These are phyloP conservation scores for Patella pellucida DNA, from an alignment of 2,888 invertebrate species.

Conservation along the genomic window DNA sequence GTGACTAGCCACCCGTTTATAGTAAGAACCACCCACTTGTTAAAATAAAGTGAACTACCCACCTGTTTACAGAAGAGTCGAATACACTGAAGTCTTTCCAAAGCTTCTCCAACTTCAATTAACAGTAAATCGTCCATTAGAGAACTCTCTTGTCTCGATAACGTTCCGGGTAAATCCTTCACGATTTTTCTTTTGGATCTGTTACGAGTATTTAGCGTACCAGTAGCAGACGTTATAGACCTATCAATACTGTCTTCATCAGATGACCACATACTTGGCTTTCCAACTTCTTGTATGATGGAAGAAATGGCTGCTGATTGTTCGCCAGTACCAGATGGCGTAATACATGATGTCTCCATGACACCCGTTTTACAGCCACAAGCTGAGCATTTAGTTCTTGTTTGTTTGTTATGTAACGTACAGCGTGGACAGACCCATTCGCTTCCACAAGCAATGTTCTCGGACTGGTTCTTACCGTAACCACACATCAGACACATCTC, in stretches of 20 bases:
- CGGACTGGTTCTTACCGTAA: neutral
- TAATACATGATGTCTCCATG: neutral
- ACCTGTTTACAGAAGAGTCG: constrained; percentile 89
- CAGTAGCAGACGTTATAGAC: neutral
- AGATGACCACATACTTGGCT: neutral
- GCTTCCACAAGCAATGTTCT: constrained; percentile 10
- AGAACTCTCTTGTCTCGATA: constrained; percentile 77
- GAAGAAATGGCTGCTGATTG: neutral
- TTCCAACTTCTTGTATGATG: neutral
- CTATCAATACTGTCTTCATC: neutral
- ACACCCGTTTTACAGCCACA: constrained; percentile 33
- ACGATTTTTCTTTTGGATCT: neutral
- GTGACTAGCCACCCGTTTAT: no score
- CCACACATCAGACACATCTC: constrained; percentile 84
- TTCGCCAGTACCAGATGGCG: neutral
- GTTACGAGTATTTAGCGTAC: neutral
- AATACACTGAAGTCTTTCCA: constrained; percentile 92
- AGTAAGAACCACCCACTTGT: no score
- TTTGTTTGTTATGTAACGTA: constrained; percentile 47
- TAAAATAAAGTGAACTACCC: constrained; percentile 12
- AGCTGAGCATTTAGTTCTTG: constrained; percentile 38
- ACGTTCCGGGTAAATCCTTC: constrained; percentile 26
- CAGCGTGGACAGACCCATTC: constrained; percentile 55
- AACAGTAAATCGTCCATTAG: constrained; percentile 86
- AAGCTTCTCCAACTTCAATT: constrained; percentile 86